These are phyloP conservation scores for Cryptocephalus primarius DNA, from an alignment of 2,888 invertebrate genomes.

Conservation along the genomic window DNA sequence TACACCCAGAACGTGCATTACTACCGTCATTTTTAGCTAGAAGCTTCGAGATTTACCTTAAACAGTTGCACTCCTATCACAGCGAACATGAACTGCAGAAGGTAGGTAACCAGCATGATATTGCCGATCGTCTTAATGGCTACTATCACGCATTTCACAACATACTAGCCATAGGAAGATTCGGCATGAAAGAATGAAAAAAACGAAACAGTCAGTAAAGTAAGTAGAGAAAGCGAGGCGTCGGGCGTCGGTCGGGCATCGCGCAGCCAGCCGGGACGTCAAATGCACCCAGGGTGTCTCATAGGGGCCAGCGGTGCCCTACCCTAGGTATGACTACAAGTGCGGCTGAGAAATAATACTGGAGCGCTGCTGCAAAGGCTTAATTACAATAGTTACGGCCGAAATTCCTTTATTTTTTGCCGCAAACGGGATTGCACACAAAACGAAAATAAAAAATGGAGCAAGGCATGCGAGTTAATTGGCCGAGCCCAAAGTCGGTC, in stretches of 20 bases:
- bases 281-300: constrained; percentile 36
- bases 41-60: constrained; percentile 64
- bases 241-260: constrained; percentile 21
- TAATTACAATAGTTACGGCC: constrained; percentile 1
- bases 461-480: constrained; percentile 32
- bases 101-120: constrained; percentile 99
- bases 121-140: constrained; percentile 99
- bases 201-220: constrained; percentile 29
- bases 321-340: constrained; percentile 41
- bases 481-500: constrained; percentile 17
- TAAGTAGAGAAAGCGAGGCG: constrained; percentile 19
- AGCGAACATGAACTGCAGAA: constrained; percentile 99
- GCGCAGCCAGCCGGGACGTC: constrained; percentile 32
- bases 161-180: constrained; percentile 61
- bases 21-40: constrained; percentile 32
- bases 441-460: constrained; percentile 29
- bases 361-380: constrained; percentile 12
- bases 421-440: constrained; percentile 11
- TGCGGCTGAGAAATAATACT: constrained; percentile 18
- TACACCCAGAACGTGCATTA: constrained; percentile 30
- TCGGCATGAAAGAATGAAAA: constrained; percentile 33
- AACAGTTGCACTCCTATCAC: constrained; percentile 99
- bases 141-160: constrained; percentile 99
- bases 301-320: constrained; percentile 23
- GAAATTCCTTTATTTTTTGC: too few relatives aligned